Percentiles rank a stretch among this genome's conserved stretches.
Evolutionary conservation across 2,797 vertebrate genomes (phyloP).

Genomic region (Mionectes olivaceus): DNA sequence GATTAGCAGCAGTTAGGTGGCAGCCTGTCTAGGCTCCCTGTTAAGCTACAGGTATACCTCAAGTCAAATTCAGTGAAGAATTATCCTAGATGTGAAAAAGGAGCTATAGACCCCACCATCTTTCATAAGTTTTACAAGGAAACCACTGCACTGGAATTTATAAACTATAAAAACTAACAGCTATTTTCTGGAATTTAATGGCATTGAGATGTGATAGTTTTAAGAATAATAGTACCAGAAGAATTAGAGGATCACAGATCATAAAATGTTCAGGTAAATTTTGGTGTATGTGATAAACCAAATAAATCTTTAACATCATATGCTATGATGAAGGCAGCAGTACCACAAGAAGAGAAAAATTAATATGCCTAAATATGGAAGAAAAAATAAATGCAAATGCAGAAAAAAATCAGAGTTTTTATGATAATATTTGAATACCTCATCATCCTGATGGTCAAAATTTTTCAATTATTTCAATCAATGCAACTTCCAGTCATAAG

Average conservation of each 20-base stretch:
- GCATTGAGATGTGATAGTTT: neutral
- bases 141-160: neutral
- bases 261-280: neutral
- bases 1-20: neutral
- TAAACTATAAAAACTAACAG: neutral
- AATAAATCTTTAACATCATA: neutral
- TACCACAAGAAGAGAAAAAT: neutral
- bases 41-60: neutral
- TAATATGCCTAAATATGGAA: neutral
- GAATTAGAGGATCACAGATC: accelerated
- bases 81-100: neutral
- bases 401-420: neutral
- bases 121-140: neutral
- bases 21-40: neutral
- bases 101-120: neutral
- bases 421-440: neutral
- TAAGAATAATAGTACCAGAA: neutral
- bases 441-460: neutral
- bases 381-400: neutral
- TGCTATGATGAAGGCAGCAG: neutral
- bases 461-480: neutral
- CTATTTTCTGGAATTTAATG: neutral
- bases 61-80: neutral
- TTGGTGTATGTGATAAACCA: neutral
- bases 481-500: neutral